phyloP scores from a whole-genome alignment of 1,140 invertebrate species.

The Stegodyphus dumicola region DNA sequence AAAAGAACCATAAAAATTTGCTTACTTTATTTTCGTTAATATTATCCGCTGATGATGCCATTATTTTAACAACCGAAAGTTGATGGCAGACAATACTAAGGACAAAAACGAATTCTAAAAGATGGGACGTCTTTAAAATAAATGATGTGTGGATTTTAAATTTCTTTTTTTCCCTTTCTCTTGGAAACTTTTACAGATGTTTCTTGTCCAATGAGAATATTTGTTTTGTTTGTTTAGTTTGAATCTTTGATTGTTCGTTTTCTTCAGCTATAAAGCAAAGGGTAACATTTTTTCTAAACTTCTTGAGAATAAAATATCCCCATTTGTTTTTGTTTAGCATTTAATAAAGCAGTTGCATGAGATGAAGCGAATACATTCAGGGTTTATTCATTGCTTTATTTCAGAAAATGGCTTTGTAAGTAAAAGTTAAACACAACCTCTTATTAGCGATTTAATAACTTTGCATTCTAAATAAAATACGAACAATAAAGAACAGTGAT shows the following conservation, averaged over 20 bases:
- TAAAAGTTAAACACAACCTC: too few species aligned
- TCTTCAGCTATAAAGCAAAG: too few species aligned
- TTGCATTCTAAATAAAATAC: too few species aligned
- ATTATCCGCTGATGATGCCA: conserved; percentile 24
- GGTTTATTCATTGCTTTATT: too few species aligned
- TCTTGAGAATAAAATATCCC: conserved; percentile 10
- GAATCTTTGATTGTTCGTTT: background rate
- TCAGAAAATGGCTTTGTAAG: too few species aligned
- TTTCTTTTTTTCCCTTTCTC: conserved; percentile 10
- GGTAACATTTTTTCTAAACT: too few species aligned
- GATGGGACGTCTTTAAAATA: conserved; percentile 46
- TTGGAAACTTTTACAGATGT: conserved; percentile 38
- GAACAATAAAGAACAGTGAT: too few species aligned
- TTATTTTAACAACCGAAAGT: conserved; percentile 45
- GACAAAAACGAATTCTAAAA: conserved; percentile 32
- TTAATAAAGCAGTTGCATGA: conserved; percentile 27
- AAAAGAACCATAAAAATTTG: too few species aligned
- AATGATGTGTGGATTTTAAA: conserved; percentile 15
- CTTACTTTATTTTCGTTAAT: conserved; percentile 34
- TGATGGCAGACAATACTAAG: background rate
- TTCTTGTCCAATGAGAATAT: conserved; percentile 13
- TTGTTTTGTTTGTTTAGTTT: conserved; percentile 8
- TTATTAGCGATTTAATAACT: too few species aligned
- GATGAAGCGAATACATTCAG: background rate
- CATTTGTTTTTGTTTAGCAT: conserved; percentile 16